phyloP scores from a whole-genome alignment of 2,888 invertebrate species.

The Teleiodes luculella region DNA sequence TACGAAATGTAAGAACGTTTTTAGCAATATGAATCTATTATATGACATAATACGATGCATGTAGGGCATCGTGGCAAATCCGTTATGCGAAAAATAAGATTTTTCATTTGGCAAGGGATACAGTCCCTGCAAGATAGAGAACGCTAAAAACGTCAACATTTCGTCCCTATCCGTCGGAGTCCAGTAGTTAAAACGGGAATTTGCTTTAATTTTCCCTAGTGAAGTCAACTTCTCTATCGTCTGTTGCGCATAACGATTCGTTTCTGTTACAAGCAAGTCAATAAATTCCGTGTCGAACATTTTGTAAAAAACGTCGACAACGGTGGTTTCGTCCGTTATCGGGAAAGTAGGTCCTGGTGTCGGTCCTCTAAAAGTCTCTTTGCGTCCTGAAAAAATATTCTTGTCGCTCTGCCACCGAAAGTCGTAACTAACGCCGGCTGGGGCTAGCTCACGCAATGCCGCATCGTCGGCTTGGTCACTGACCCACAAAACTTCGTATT shows the following conservation, averaged over 20 bases:
- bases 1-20: constrained; percentile 26
- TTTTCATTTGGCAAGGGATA: constrained; percentile 28
- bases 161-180: constrained; percentile 22
- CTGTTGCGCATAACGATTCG: constrained; percentile 21
- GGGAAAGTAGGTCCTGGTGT: not conserved
- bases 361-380: constrained; percentile 13
- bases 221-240: constrained; percentile 13
- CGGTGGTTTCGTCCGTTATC: not conserved
- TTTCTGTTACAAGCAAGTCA: constrained; percentile 17
- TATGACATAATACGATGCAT: constrained; percentile 28
- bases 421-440: not conserved
- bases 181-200: constrained; percentile 18
- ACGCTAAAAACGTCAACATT: constrained; percentile 25
- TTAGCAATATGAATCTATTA: constrained; percentile 26
- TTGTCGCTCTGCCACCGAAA: constrained; percentile 13
- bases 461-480: not conserved
- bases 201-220: constrained; percentile 13
- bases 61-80: constrained; percentile 27
- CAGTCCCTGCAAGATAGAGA: constrained; percentile 25
- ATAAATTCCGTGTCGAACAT: constrained; percentile 15
- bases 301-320: constrained; percentile 14
- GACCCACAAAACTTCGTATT: no score
- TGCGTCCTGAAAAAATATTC: constrained; percentile 6
- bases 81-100: constrained; percentile 26
- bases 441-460: not conserved